Evolutionary conservation across 1,140 invertebrate genomes (phyloP), one percentile per base, ranked within the genome.

Genomic region (Callitettix versicolor): DNA sequence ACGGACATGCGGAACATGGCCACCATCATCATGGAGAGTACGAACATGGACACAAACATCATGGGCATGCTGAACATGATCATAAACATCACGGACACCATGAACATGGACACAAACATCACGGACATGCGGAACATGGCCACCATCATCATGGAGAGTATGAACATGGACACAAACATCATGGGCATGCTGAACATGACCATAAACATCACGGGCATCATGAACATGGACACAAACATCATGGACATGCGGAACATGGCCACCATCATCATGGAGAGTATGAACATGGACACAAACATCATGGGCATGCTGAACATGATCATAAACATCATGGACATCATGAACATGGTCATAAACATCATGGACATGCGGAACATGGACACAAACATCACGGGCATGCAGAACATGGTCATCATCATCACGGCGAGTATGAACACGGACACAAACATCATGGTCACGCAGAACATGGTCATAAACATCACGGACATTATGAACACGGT

Each of bases 401-500:
- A 1, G 54, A 38, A 24, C 54, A 55, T 26, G 44, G 22, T 18
- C 54, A 55, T 24, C 40, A 55, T 20, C 54, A 55, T 40, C 44
- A 49, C 26, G 54, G 54, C 38, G 30, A 55, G 14, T 26, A 26
- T 18, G 41, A 55, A 49, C 54, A 55, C 26, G 54, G 34, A 18
- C 54, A 55, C 46, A 55, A 55, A 30, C 54, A 55, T 24, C 44
- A 47, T 18, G 54, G 54, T 20, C 54, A 55, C 26, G 54, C 44
- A 15, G 54, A 55, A 26, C 54, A 55, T 17, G 21, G 33, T 14
- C 54, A 55, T 36, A 24, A 55, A 9, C 53, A 55, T 36, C 22
- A 55, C 12, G 53, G 53, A 34, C 17, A 55, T 7, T 22, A 22
- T 20, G 26, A 42, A 36, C 53, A 55, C 17, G 17, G 20, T n/a